Conservation (phyloP, 2,113 vertebrate species). For the Chionomys nivalis region DNA sequence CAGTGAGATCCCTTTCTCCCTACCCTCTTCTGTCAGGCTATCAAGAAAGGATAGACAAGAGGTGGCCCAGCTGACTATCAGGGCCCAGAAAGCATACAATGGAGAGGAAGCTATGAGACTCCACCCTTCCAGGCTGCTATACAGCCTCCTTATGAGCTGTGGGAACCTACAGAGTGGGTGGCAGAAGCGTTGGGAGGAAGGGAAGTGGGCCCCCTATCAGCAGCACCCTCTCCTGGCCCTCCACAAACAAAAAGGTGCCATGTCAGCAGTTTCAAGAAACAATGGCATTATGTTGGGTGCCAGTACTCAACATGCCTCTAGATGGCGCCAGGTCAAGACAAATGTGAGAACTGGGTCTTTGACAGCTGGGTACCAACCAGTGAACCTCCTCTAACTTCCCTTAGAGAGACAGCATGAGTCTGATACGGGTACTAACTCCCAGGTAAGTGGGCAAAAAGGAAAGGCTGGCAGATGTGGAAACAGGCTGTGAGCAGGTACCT, state of each 20-base stretch:
- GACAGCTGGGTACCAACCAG: neutral
- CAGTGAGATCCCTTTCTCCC: neutral
- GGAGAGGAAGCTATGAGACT: conserved; percentile 57
- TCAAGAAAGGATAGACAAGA: neutral
- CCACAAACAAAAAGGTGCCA: conserved; percentile 34
- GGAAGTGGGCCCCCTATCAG: conserved; percentile 1
- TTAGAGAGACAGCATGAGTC: neutral
- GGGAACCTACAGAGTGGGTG: neutral
- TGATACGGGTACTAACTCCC: neutral
- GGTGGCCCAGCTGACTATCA: neutral
- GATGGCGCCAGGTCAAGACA: conserved; percentile 69
- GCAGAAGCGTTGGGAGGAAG: neutral
- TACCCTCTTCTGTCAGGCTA: neutral
- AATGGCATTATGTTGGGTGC: conserved; percentile 43
- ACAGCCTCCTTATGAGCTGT: neutral
- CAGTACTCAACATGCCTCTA: neutral
- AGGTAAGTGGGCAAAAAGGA: neutral
- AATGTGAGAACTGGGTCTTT: neutral
- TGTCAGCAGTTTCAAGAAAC: conserved; percentile 64
- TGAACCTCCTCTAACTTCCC: neutral
- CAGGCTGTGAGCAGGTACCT: too few species aligned
- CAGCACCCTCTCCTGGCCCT: neutral
- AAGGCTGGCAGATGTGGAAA: neutral
- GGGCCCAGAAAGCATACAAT: conserved; percentile 47
- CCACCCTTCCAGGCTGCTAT: conserved; percentile 56